phyloP scores from a whole-genome alignment of 23 tunicate species.

The Trididemnum nubilum region DNA sequence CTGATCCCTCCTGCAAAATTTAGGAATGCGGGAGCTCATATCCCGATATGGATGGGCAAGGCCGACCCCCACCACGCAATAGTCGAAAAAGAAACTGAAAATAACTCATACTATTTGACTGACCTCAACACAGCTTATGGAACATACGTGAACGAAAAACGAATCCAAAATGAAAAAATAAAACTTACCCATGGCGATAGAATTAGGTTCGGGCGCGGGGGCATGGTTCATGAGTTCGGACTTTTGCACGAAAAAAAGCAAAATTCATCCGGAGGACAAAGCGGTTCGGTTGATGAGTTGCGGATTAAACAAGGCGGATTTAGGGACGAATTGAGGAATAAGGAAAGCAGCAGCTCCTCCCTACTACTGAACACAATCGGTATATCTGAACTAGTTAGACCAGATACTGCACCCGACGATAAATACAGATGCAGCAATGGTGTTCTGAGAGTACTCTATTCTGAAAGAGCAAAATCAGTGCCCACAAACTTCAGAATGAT shows the following conservation, averaged over 20 bases:
- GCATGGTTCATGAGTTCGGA: conserved; percentile 72
- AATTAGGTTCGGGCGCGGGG: conserved; percentile 81
- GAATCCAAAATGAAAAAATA: conserved; percentile 74
- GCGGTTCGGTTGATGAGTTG: background rate
- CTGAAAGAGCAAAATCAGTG: conserved; percentile 56
- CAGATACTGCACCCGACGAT: conserved; percentile 67
- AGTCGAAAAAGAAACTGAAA: conserved; percentile 50
- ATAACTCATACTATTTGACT: conserved; percentile 45
- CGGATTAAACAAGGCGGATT: background rate
- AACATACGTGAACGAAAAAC: conserved; percentile 71
- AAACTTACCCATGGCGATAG: conserved; percentile 60
- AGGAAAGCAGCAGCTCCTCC: too few species aligned
- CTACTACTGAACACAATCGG: too few species aligned
- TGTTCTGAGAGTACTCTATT: conserved; percentile 10
- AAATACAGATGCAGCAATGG: conserved; percentile 2
- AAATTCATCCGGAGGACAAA: background rate
- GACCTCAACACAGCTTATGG: conserved; percentile 83
- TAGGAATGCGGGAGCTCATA: conserved; percentile 49
- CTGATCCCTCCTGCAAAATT: conserved; percentile 6
- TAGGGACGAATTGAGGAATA: too few species aligned
- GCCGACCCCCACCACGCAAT: conserved; percentile 75
- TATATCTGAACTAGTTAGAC: too few species aligned
- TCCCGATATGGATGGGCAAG: conserved; percentile 57
- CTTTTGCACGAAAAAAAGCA: background rate
- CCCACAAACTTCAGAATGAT: conserved; percentile 53